Evolutionary conservation across 2,797 vertebrate genomes (phyloP).

Genomic region (Artibeus jamaicensis): DNA sequence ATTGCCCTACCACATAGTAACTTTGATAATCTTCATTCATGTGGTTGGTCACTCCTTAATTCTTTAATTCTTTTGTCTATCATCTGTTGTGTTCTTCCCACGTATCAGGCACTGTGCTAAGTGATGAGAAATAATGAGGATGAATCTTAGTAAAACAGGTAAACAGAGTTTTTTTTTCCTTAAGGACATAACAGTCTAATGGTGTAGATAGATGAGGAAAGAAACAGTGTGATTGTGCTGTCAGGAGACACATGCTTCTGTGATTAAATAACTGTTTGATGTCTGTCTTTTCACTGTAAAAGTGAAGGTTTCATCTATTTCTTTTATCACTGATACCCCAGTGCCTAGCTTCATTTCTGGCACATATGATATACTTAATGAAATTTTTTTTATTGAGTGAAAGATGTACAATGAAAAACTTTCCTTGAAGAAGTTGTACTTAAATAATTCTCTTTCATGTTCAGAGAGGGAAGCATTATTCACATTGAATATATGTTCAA

Average conservation of each 20-base stretch:
- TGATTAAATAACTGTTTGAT: background rate
- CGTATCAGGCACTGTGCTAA: background rate
- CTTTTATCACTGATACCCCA: background rate
- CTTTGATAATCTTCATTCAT: background rate
- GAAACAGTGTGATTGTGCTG: background rate
- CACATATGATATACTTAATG: background rate
- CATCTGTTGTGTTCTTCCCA: background rate
- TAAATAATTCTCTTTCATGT: conserved; percentile 25
- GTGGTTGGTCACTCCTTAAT: background rate
- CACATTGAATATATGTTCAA: background rate
- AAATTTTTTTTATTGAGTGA: conserved; percentile 24
- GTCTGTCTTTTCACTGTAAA: background rate
- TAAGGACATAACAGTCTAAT: background rate
- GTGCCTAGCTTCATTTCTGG: background rate
- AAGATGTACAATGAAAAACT: background rate
- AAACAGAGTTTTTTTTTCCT: background rate
- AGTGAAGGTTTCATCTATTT: background rate
- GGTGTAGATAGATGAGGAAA: background rate
- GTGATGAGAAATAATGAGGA: background rate
- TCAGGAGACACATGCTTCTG: background rate
- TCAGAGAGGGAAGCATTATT: background rate
- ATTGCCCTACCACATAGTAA: background rate
- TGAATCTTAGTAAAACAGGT: conserved; percentile 1
- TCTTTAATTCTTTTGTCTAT: background rate
- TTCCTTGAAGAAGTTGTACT: conserved; percentile 27